Conservation (phyloP, 2,113 vertebrate species). For the Chiloscyllium plagiosum region DNA sequence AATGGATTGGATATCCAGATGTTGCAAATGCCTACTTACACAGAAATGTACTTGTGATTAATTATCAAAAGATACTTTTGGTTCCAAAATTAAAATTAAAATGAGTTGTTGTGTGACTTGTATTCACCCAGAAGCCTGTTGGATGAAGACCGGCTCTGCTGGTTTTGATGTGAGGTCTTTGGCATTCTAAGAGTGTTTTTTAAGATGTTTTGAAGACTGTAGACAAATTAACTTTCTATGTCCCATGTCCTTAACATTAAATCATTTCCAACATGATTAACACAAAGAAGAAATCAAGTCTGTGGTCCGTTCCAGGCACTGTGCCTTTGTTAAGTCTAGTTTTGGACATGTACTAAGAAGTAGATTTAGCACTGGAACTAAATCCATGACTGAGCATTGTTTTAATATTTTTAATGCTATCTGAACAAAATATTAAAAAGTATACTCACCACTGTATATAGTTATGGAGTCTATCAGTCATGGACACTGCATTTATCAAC, state of each 20-base stretch:
- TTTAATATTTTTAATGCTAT: not conserved
- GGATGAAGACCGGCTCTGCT: not conserved
- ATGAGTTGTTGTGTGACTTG: not conserved
- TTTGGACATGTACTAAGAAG: not conserved
- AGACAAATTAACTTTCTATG: no score
- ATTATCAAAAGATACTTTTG: not conserved
- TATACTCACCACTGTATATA: conserved; percentile 3
- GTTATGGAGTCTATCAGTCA: conserved; percentile 10
- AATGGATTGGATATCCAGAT: not conserved
- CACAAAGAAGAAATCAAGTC: not conserved
- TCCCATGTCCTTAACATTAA: not conserved
- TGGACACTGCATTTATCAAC: not conserved
- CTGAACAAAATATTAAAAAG: not conserved
- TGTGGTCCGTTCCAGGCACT: not conserved
- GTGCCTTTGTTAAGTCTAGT: not conserved
- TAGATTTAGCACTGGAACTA: not conserved
- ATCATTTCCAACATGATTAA: not conserved
- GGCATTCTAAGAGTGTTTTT: not conserved
- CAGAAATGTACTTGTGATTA: not conserved
- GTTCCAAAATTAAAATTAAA: not conserved
- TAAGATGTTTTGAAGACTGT: not conserved
- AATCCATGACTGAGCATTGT: not conserved
- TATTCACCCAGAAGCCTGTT: not conserved
- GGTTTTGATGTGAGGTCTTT: not conserved
- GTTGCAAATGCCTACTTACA: no score